phyloP scores from a whole-genome alignment of 2,797 vertebrate genomes.

The Lepus townsendii region DNA sequence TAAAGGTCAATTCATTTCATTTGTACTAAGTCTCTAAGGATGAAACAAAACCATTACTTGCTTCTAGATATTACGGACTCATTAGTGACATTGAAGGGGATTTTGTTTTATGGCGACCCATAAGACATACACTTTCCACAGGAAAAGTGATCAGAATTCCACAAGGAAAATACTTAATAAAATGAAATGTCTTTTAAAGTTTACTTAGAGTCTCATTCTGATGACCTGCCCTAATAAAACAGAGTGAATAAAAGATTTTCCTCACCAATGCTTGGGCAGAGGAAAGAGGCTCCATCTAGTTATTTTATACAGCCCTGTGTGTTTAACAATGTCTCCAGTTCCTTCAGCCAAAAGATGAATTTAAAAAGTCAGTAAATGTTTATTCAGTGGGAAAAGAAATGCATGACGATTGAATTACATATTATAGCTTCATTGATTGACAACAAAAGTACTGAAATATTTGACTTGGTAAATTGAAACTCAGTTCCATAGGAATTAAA shows the following conservation, averaged over 20 bases:
- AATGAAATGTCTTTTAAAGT: conserved; percentile 61
- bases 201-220: conserved; percentile 7
- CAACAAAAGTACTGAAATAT: conserved; percentile 74
- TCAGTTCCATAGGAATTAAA: conserved; percentile 32
- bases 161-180: conserved; percentile 46
- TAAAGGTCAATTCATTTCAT: conserved; percentile 9
- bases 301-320: conserved; percentile 23
- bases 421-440: conserved; percentile 81
- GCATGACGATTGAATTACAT: conserved; percentile 78
- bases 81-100: conserved; percentile 9
- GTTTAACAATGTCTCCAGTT: conserved; percentile 59
- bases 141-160: conserved; percentile 33
- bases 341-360: conserved; percentile 73
- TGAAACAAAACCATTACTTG: conserved; percentile 59
- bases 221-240: conserved; percentile 59
- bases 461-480: conserved; percentile 76
- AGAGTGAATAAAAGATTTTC: conserved; percentile 51
- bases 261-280: conserved; percentile 27
- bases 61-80: conserved; percentile 44
- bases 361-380: conserved; percentile 85
- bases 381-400: conserved; percentile 82
- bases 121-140: conserved; percentile 18
- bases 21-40: conserved; percentile 46
- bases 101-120: not conserved
- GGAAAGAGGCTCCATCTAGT: conserved; percentile 26